phyloP scores from a whole-genome alignment of 1,140 invertebrate genomes.

The Thaumetopoea pityocampa region DNA sequence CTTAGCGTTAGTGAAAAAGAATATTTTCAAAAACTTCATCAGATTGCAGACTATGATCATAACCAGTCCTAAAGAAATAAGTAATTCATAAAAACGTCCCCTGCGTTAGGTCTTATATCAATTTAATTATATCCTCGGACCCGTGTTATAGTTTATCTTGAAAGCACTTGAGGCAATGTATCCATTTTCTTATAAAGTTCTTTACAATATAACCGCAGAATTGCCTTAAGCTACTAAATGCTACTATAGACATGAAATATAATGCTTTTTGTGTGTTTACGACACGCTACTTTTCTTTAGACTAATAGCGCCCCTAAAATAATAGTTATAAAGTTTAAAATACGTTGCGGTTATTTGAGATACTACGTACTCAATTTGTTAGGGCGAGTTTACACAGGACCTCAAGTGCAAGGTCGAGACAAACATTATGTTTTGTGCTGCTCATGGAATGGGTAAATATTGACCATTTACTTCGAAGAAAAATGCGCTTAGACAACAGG shows the following conservation, averaged over 20 bases:
- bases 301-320: not conserved
- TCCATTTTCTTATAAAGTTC: constrained; percentile 43
- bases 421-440: constrained; percentile 69
- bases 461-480: constrained; percentile 61
- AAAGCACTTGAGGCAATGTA: constrained; percentile 42
- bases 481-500: constrained; percentile 67
- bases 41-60: constrained; percentile 14
- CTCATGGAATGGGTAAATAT: constrained; percentile 68
- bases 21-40: constrained; percentile 15
- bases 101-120: constrained; percentile 44
- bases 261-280: constrained; percentile 56
- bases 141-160: constrained; percentile 44
- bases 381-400: constrained; percentile 67
- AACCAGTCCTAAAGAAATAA: constrained; percentile 28
- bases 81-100: constrained; percentile 37
- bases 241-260: constrained; percentile 63
- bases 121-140: constrained; percentile 52
- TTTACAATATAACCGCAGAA: constrained; percentile 59
- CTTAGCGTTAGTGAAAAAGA: constrained; percentile 8
- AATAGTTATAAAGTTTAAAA: constrained; percentile 29
- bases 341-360: constrained; percentile 16
- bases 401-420: constrained; percentile 65
- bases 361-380: constrained; percentile 66
- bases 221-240: constrained; percentile 63
- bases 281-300: constrained; percentile 3